These are phyloP conservation scores for Anolis sagrei DNA, from an alignment of 2,113 vertebrate genomes.

Conservation along the genomic window DNA sequence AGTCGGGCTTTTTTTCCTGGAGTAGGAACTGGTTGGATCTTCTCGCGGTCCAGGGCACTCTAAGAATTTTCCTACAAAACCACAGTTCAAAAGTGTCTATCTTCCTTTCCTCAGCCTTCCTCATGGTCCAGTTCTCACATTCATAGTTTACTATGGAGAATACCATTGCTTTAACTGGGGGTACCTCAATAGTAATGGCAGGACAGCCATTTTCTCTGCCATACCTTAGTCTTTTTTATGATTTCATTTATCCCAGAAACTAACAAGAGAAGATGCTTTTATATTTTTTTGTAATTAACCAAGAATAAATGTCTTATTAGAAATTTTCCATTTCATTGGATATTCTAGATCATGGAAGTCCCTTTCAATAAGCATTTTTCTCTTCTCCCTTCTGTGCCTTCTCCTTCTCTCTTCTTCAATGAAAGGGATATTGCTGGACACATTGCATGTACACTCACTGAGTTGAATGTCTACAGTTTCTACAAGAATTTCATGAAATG, in stretches of 20 bases:
- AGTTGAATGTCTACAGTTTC: conserved; percentile 22
- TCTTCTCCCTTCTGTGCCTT: background rate
- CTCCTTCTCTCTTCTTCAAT: background rate
- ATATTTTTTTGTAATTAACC: background rate
- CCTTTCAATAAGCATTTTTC: background rate
- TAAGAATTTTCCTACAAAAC: too few species aligned
- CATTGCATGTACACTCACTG: conserved; percentile 8
- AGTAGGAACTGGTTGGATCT: too few species aligned
- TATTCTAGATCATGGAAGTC: too few species aligned
- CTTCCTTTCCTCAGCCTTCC: too few species aligned
- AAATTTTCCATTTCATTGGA: conserved; percentile 9
- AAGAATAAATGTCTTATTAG: conserved; percentile 12
- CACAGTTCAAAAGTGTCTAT: too few species aligned
- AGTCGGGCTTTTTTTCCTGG: too few species aligned
- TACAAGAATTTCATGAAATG: conserved; percentile 30
- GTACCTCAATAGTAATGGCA: too few species aligned
- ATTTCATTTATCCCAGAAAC: background rate
- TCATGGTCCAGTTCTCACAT: too few species aligned
- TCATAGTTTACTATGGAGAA: too few species aligned
- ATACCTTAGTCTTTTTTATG: background rate
- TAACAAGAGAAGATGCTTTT: background rate
- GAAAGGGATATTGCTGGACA: conserved; percentile 23
- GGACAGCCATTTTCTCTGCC: too few species aligned
- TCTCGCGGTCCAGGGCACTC: too few species aligned
- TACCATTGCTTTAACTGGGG: too few species aligned